phyloP scores from a whole-genome alignment of 2,113 vertebrate genomes.

The Oenanthe melanoleuca region DNA sequence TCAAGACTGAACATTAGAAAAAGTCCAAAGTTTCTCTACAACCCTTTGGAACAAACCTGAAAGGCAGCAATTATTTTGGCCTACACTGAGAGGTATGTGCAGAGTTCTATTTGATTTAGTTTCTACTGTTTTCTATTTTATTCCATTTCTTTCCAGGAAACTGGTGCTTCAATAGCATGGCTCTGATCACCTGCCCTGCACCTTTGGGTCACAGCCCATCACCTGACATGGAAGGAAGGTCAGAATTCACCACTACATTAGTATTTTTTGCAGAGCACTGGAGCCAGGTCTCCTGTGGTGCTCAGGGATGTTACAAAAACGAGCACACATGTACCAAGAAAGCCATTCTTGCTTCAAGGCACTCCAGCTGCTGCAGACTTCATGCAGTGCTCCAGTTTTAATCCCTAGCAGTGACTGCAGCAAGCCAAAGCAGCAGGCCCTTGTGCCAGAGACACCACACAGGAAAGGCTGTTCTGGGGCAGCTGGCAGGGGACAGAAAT shows the following conservation, averaged over 20 bases:
- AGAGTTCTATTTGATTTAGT: neutral
- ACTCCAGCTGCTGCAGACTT: neutral
- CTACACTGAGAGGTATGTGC: neutral
- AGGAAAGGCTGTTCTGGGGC: neutral
- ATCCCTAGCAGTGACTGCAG: neutral
- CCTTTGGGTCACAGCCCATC: neutral
- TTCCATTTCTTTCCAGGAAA: neutral
- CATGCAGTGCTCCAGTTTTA: neutral
- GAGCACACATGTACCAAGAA: neutral
- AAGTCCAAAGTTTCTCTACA: neutral
- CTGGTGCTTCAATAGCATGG: neutral
- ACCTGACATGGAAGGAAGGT: neutral
- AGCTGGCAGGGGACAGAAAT: neutral
- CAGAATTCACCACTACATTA: neutral
- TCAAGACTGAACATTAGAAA: neutral
- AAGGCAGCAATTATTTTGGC: neutral
- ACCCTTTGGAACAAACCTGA: neutral
- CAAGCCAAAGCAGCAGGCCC: neutral
- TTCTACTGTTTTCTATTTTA: neutral
- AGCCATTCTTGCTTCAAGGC: neutral
- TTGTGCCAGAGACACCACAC: neutral
- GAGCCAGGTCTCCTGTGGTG: neutral
- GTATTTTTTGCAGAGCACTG: neutral
- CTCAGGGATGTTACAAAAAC: neutral
- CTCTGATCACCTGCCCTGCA: neutral